A percentile compares a stretch with the other conserved stretches of the same genome.
Evolutionary conservation across 2,888 invertebrate species (phyloP).

Genomic region (Gastrophysa polygoni): DNA sequence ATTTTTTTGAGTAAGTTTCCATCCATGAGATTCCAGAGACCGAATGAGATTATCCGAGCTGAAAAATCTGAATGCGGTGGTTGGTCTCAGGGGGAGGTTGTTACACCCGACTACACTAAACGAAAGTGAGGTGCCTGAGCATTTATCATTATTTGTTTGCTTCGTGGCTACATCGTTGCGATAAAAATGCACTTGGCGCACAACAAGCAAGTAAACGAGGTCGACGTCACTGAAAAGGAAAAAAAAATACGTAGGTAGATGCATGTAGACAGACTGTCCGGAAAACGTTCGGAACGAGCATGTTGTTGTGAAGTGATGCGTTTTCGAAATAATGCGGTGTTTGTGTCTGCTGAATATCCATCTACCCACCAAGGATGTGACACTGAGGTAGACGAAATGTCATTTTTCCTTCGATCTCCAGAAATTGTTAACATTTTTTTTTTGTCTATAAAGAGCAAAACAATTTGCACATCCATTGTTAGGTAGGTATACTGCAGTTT

Average conservation of each 20-base stretch:
- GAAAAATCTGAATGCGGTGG: too few species aligned
- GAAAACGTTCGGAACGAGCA: constrained; percentile 11
- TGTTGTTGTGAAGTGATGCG: constrained; percentile 14
- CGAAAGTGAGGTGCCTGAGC: neutral
- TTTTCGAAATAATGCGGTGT: constrained; percentile 33
- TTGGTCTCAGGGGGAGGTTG: too few species aligned
- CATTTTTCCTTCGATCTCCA: too few species aligned
- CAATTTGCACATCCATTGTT: too few species aligned
- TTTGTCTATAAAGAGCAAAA: too few species aligned
- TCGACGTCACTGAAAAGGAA: constrained; percentile 27
- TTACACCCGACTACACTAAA: too few species aligned
- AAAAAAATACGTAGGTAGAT: constrained; percentile 18
- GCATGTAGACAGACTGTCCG: constrained; percentile 9
- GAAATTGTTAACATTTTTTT: too few species aligned
- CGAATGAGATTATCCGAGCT: too few species aligned
- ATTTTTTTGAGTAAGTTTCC: too few species aligned
- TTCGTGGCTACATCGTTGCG: constrained; percentile 26
- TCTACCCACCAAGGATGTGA: constrained; percentile 16
- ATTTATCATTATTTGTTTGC: constrained; percentile 32
- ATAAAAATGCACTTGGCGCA: constrained; percentile 31
- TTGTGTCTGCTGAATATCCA: constrained; percentile 31
- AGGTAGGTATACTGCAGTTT: too few species aligned
- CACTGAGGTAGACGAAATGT: constrained; percentile 11
- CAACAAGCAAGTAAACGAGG: constrained; percentile 29
- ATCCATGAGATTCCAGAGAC: too few species aligned